Evolutionary conservation across 2,113 vertebrate species (phyloP), one percentile per base, ranked within the genome.

Genomic region (Paraplagusia blochii): DNA sequence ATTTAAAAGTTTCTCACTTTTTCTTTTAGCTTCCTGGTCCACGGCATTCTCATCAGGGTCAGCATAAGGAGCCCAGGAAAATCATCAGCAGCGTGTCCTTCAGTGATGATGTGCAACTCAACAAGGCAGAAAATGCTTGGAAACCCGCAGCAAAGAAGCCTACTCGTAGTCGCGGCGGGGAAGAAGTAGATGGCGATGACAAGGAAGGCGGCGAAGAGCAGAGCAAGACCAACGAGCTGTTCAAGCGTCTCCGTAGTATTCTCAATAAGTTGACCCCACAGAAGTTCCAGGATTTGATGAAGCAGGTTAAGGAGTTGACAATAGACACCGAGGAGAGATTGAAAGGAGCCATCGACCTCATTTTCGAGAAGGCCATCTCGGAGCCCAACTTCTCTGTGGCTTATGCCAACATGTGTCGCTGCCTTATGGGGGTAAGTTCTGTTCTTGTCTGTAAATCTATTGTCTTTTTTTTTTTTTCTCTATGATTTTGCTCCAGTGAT

Each of bases 331-430:
- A 99, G 76, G 96, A 97, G 84, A 91, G 96, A 65, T 91, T 99
- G 58, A 99, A 98, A 69, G 97, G 97, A 38, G 92, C 96, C 82
- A 99, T 99, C 0, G 95, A 99, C 89, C 91, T 98, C 72, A 95
- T 98, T 68, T 99, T 99, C 2, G 97, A 99, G 92, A 99, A 99
- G 85, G 97, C 97, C 66, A 95, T 99, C 18, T 95, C 94, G 1
- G 97, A 99, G 55, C 97, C 97, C 69, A 95, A 94, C 89, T 99
- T 99, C 88, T 97, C 95, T 0, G 95, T 99, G 88, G 97, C 96
- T 0, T 99, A 99, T 0, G 95, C 95, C 88, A 99, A 98, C 90
- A 98, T 99, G 97, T 99, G 97, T 90, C 90, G 95, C 34, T 98
- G 96, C 85, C 93, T 99, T 48, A 92, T 94, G 67, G 95, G 93